Evolutionary conservation across 2,888 invertebrate species (phyloP).

Genomic region (Calameuta filiformis): DNA sequence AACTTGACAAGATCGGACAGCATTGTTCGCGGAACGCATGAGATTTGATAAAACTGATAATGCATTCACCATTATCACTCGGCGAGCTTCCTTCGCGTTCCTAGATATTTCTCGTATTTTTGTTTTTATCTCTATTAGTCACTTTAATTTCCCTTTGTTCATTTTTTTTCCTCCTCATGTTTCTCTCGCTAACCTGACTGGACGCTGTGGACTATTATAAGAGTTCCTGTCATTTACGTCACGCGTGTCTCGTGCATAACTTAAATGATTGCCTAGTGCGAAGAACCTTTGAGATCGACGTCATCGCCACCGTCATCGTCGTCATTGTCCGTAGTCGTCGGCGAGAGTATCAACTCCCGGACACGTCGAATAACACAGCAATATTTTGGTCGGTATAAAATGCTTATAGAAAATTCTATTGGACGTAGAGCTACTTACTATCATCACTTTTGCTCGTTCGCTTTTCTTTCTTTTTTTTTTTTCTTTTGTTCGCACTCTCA

Average conservation of each 20-base stretch:
- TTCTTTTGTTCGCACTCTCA: neutral
- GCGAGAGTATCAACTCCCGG: neutral
- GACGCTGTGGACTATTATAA: neutral
- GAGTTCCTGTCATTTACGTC: neutral
- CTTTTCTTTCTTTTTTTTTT: neutral
- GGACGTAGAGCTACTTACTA: slow-evolving; percentile 12
- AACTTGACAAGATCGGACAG: neutral
- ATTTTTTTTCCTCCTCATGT: neutral
- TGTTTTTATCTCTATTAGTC: neutral
- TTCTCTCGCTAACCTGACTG: neutral
- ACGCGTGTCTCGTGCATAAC: neutral
- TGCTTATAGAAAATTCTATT: slow-evolving; percentile 56
- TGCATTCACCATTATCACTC: neutral
- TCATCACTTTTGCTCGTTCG: neutral
- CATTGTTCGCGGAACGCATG: neutral
- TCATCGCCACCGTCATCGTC: neutral
- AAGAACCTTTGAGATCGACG: slow-evolving; percentile 2
- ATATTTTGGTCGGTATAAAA: slow-evolving; percentile 59
- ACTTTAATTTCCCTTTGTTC: neutral
- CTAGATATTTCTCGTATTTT: neutral
- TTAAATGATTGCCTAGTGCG: neutral
- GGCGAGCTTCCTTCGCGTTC: neutral
- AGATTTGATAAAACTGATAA: neutral
- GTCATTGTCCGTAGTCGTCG: neutral
- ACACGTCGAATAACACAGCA: slow-evolving; percentile 34